phyloP scores from a whole-genome alignment of 2,888 invertebrate species.

The Sphecodes monilicornis region DNA sequence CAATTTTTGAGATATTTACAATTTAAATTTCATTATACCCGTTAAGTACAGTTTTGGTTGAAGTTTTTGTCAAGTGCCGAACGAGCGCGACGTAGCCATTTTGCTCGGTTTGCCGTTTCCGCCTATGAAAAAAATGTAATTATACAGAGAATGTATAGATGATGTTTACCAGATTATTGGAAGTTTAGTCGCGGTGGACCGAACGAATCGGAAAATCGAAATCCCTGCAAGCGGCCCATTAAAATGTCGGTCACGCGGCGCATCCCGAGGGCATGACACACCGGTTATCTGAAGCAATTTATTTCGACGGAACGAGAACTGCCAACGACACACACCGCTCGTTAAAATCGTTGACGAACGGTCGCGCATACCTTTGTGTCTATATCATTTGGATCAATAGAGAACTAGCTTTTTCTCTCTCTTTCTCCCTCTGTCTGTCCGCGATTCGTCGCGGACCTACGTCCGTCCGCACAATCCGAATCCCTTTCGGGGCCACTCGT shows the following conservation, averaged over 20 bases:
- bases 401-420: constrained; percentile 31
- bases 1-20: no score
- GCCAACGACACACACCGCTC: constrained; percentile 57
- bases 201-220: constrained; percentile 1
- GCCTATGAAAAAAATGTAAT: neutral
- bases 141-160: neutral
- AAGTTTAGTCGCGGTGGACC: neutral
- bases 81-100: no score
- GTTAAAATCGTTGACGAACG: constrained; percentile 60
- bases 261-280: constrained; percentile 35
- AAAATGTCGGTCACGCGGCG: constrained; percentile 51
- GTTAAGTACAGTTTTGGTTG: no score
- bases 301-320: constrained; percentile 59
- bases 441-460: constrained; percentile 30
- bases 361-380: constrained; percentile 52
- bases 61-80: no score
- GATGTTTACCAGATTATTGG: neutral
- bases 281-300: constrained; percentile 55
- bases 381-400: constrained; percentile 64
- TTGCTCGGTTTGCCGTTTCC: neutral
- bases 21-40: no score
- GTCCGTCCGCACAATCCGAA: constrained; percentile 30
- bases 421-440: neutral
- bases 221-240: constrained; percentile 21
- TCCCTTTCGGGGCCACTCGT: constrained; percentile 2